Base-by-base conservation (phyloP, 1,140 invertebrate genomes). In the Dendroctonus ponderosae region DNA sequence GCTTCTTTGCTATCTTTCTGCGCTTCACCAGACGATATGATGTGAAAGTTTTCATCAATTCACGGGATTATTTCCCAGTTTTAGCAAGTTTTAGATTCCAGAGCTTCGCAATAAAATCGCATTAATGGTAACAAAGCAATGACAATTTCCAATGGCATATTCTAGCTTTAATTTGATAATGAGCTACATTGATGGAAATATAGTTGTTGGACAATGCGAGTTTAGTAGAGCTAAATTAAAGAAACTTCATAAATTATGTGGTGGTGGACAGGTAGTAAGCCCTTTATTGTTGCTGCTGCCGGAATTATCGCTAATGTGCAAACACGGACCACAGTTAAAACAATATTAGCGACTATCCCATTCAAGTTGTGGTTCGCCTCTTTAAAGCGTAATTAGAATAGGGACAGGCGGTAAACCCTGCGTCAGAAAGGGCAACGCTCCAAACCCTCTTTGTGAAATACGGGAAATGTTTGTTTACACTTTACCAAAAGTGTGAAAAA, bases 311-410 rank as follows among this genome's bases (percentile, higher is more conserved):
- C 57, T 59, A 59, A 59, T 59, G 57, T 46, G 57, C 43, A 59
- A 59, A 59, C 57, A 59, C 43, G 12, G 57, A n/a, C n/a, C 57
- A 46, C 57, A 48, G 57, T 59, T 59, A 59, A 59, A 59, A 59
- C 57, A 59, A 59, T 59, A 59, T 59, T 59, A 59, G 57, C 43
- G 57, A 59, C 57, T 48, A 48, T 59, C 40, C 57, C 41, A 43
- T 46, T 48, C 57, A 15, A 48, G 57, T 38, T 48, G 57, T 38
- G 57, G 57, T 59, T 59, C 14, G 43, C 57, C 57, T 59, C 57
- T 59, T 59, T 59, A 59, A 59, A 59, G 57, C 11, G 46, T 59
- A 59, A 59, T 59, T 59, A 59, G 57, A 59, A 59, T 48, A 38
- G 57, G 57, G 43, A 59, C 57, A 48, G 26, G 57, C 57, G 57